Evolutionary conservation across 2,888 invertebrate species (phyloP).

Genomic region (Arge pagana): DNA sequence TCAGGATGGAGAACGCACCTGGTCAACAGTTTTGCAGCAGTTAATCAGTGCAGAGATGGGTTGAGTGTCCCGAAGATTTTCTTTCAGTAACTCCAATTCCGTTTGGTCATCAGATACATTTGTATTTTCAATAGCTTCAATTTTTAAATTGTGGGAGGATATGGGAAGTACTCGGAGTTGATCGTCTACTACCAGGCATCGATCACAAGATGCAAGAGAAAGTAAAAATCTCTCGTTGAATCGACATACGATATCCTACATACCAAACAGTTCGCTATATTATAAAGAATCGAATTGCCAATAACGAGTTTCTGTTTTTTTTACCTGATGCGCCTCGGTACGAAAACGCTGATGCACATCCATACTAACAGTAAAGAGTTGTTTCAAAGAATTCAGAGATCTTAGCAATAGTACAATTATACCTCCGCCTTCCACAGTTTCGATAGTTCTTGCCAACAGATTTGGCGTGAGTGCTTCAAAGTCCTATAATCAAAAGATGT

Average conservation of each 20-base stretch:
- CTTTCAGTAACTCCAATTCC: slow-evolving; percentile 76
- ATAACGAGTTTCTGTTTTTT: background rate
- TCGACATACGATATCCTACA: slow-evolving; percentile 78
- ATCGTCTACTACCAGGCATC: slow-evolving; percentile 94
- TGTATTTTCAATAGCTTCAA: slow-evolving; percentile 70
- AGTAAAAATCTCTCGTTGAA: slow-evolving; percentile 97
- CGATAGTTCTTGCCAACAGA: slow-evolving; percentile 91
- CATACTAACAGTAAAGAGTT: slow-evolving; percentile 96
- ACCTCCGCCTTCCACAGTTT: slow-evolving; percentile 98
- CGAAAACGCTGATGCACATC: slow-evolving; percentile 95
- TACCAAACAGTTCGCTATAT: background rate
- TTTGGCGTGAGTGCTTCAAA: slow-evolving; percentile 98
- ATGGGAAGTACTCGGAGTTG: slow-evolving; percentile 89
- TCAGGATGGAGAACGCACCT: slow-evolving; percentile 60
- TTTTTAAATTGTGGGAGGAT: slow-evolving; percentile 83
- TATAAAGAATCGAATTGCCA: background rate
- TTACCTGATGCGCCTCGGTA: slow-evolving; percentile 85
- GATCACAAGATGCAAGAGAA: slow-evolving; percentile 83
- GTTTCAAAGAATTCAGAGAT: slow-evolving; percentile 84
- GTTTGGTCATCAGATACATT: slow-evolving; percentile 60
- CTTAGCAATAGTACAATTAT: slow-evolving; percentile 86
- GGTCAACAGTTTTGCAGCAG: slow-evolving; percentile 90
- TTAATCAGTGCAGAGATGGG: slow-evolving; percentile 89
- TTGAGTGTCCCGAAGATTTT: slow-evolving; percentile 85
- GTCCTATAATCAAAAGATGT: slow-evolving; percentile 64